A percentile compares a stretch with the other conserved stretches of the same genome.
These are phyloP conservation scores for Cantharis rufa DNA, from an alignment of 2,888 invertebrate species.

Conservation along the genomic window DNA sequence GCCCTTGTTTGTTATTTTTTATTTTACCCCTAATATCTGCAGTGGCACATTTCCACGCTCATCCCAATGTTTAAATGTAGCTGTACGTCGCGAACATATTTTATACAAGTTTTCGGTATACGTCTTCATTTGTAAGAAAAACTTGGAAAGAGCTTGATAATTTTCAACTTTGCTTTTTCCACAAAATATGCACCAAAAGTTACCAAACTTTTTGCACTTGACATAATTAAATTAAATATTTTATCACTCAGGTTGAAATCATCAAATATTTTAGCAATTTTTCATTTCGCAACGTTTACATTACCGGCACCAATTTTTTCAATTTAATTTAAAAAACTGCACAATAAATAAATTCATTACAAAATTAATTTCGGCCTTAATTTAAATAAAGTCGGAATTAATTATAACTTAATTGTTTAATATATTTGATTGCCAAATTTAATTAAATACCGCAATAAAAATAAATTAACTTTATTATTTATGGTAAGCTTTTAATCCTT, in stretches of 20 bases:
- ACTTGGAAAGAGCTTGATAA: slow-evolving; percentile 26
- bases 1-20: neutral
- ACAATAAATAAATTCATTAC: neutral
- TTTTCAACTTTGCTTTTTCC: slow-evolving; percentile 26
- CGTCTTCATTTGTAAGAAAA: slow-evolving; percentile 31
- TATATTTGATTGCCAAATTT: neutral
- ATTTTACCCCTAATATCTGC: neutral
- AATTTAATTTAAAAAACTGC: neutral
- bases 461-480: neutral
- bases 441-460: neutral
- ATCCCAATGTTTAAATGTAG: slow-evolving; percentile 14
- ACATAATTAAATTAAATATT: slow-evolving; percentile 4
- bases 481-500: neutral
- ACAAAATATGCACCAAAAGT: slow-evolving; percentile 8
- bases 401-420: neutral
- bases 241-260: neutral
- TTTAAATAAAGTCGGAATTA: neutral
- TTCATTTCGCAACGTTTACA: neutral
- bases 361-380: neutral
- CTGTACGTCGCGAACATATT: slow-evolving; percentile 26
- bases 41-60: slow-evolving; percentile 9
- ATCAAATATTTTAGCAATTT: neutral
- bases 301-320: neutral
- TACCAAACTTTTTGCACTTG: slow-evolving; percentile 19
- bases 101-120: slow-evolving; percentile 27